These are phyloP conservation scores for Brachyhypopomus gauderio DNA, from an alignment of 2,113 vertebrate genomes.

Conservation along the genomic window DNA sequence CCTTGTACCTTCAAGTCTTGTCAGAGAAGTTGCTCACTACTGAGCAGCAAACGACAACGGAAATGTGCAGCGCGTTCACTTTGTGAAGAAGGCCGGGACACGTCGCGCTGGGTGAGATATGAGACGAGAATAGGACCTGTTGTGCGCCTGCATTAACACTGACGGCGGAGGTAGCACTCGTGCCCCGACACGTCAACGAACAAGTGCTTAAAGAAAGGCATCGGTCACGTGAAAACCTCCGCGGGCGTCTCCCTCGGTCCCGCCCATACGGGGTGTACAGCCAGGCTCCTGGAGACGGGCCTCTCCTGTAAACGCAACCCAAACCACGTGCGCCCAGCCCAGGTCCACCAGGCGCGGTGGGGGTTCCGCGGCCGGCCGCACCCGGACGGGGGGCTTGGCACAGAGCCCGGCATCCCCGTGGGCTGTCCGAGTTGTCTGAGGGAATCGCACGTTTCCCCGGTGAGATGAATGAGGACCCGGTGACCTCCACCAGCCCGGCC, in stretches of 20 bases:
- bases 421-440: no score
- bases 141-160: conserved; percentile 28
- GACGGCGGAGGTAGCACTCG: conserved; percentile 31
- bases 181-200: conserved; percentile 22
- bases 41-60: conserved; percentile 8
- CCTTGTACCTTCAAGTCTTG: conserved; percentile 23
- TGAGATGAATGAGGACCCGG: no score
- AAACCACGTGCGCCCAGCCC: no score
- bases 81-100: background rate
- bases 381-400: no score
- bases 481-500: no score
- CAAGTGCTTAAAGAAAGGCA: conserved; percentile 42
- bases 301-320: background rate
- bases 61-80: conserved; percentile 20
- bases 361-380: no score
- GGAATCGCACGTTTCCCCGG: no score
- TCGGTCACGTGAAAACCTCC: conserved; percentile 1
- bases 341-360: no score
- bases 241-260: background rate
- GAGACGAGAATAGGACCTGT: conserved; percentile 9
- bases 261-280: background rate
- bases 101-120: conserved; percentile 7
- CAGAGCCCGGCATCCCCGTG: no score
- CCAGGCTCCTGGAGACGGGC: background rate
- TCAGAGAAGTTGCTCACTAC: background rate